Conservation (phyloP, 1,140 invertebrate species). For the Tyrophagus putrescentiae region DNA sequence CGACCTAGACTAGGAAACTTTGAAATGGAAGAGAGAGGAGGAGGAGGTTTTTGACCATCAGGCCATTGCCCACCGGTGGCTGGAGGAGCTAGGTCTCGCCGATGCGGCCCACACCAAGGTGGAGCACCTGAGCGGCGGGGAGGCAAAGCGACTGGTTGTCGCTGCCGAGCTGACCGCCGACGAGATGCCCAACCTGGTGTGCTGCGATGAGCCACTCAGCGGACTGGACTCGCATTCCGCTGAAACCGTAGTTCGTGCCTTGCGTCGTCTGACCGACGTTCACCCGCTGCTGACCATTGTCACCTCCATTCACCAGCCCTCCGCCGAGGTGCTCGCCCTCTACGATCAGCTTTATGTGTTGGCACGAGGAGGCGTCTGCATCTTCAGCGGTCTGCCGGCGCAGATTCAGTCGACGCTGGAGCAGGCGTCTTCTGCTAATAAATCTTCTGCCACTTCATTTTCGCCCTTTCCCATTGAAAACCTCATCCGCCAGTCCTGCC, state of each 20-base stretch:
- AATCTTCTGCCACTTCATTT: background rate
- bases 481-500: background rate
- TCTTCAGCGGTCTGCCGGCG: conserved; percentile 4
- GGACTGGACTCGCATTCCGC: conserved; percentile 34
- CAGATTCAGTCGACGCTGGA: background rate
- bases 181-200: conserved; percentile 10
- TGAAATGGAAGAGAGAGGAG: background rate
- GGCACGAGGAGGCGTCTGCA: conserved; percentile 7
- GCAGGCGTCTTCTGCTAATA: background rate
- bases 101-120: background rate
- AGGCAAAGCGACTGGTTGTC: conserved; percentile 3
- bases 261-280: conserved; percentile 38
- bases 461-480: background rate
- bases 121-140: background rate
- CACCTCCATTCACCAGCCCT: conserved; percentile 14
- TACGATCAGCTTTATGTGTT: conserved; percentile 18
- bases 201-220: conserved; percentile 33
- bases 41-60: background rate
- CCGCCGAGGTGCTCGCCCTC: conserved; percentile 12
- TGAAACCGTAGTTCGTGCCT: background rate
- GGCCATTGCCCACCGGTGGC: background rate
- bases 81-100: background rate
- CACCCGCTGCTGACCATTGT: conserved; percentile 12
- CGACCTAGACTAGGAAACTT: too few relatives aligned
- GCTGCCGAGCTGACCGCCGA: background rate